phyloP scores from a whole-genome alignment of 2,888 invertebrate species.

The Agriopis aurantiaria region DNA sequence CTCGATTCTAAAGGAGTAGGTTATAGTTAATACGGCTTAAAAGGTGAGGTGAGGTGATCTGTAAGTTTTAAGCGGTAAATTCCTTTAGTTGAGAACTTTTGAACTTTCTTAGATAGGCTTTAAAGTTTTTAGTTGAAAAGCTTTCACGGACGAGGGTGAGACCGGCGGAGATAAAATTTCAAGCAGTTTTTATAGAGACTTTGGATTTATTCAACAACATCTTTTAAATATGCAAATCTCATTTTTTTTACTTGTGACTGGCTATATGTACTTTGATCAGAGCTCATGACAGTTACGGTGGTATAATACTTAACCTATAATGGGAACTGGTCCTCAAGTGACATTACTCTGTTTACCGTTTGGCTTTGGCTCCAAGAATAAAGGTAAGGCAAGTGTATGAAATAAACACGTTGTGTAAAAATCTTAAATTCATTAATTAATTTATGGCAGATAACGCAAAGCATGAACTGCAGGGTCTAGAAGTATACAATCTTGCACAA shows the following conservation, averaged over 20 bases:
- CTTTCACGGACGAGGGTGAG: conserved; percentile 9
- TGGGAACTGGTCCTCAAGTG: too few species aligned
- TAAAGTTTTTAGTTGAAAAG: conserved; percentile 24
- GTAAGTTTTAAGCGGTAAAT: conserved; percentile 30
- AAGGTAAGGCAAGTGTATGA: too few species aligned
- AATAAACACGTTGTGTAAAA: too few species aligned
- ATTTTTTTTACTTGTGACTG: not conserved
- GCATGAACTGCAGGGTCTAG: too few species aligned
- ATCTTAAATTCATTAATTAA: too few species aligned
- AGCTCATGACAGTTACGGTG: not conserved
- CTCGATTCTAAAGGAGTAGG: too few species aligned
- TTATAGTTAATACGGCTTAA: conserved; percentile 10
- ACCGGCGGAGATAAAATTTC: not conserved
- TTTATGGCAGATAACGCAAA: too few species aligned
- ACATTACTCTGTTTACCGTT: too few species aligned
- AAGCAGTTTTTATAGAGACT: not conserved
- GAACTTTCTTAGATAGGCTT: conserved; percentile 2
- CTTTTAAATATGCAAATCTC: not conserved
- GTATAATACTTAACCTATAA: too few species aligned
- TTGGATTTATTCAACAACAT: conserved; percentile 1
- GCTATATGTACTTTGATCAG: not conserved
- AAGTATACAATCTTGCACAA: too few species aligned
- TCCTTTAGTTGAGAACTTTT: conserved; percentile 25
- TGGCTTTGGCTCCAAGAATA: too few species aligned
- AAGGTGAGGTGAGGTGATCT: conserved; percentile 23